These are phyloP conservation scores for Brachionus manjavacas DNA, from an alignment of 1,140 invertebrate species.

Conservation along the genomic window DNA sequence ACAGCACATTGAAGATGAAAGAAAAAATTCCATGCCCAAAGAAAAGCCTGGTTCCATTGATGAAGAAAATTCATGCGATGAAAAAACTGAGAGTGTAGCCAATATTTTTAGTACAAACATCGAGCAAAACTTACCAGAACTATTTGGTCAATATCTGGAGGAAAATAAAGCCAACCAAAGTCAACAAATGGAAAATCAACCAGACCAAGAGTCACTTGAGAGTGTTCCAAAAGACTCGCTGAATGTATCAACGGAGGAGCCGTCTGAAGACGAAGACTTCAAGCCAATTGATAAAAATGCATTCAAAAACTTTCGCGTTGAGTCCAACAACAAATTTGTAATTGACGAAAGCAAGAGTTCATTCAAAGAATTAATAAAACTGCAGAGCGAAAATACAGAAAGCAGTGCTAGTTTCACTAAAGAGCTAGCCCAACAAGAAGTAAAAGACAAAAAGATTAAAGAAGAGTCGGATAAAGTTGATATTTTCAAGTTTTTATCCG, in stretches of 20 bases:
- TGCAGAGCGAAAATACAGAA: not conserved
- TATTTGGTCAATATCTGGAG: constrained; percentile 12
- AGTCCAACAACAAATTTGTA: not conserved
- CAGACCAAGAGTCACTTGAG: not conserved
- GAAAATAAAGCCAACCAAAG: not conserved
- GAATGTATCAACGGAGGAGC: not conserved
- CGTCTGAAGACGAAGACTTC: constrained; percentile 1
- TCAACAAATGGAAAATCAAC: not conserved
- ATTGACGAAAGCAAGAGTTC: not conserved
- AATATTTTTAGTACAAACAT: constrained; percentile 34
- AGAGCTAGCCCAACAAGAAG: not conserved
- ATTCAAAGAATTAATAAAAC: not conserved
- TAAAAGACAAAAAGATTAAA: not conserved
- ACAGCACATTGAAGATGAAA: not conserved
- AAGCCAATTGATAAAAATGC: constrained; percentile 29
- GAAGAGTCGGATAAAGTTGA: not conserved
- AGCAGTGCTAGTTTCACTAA: not conserved
- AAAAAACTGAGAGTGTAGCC: not conserved
- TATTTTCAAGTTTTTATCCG: not conserved
- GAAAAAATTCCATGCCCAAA: not conserved
- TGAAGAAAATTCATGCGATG: not conserved
- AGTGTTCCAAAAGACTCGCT: not conserved
- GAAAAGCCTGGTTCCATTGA: not conserved
- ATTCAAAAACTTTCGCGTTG: constrained; percentile 26
- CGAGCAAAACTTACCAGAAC: not conserved